A percentile compares a stretch with the other conserved stretches of the same genome.
Conservation (phyloP, 2,888 invertebrate species). For the Euproctis similis region DNA sequence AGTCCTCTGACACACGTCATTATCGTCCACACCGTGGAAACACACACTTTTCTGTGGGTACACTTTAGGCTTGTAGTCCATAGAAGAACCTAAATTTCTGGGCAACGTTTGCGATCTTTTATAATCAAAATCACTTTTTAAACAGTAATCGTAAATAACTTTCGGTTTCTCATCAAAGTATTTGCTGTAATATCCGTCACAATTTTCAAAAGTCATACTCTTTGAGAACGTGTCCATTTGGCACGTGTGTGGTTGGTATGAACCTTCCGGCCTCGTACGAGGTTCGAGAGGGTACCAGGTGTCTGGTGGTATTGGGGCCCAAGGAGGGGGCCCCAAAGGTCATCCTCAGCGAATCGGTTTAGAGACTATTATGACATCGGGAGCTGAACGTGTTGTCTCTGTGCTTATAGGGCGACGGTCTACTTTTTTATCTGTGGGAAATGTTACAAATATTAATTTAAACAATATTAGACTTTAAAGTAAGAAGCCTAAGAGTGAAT, state of each 20-base stretch:
- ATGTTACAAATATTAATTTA: too few species aligned
- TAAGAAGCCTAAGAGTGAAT: too few species aligned
- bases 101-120: slow-evolving; percentile 55
- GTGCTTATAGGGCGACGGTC: slow-evolving; percentile 83
- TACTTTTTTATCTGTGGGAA: slow-evolving; percentile 54
- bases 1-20: slow-evolving; percentile 20
- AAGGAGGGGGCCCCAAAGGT: slow-evolving; percentile 67
- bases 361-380: slow-evolving; percentile 87
- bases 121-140: slow-evolving; percentile 58
- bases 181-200: slow-evolving; percentile 57
- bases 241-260: slow-evolving; percentile 36
- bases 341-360: slow-evolving; percentile 73
- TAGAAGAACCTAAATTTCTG: slow-evolving; percentile 52
- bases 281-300: slow-evolving; percentile 47
- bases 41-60: slow-evolving; percentile 51
- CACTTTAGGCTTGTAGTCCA: slow-evolving; percentile 42
- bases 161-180: slow-evolving; percentile 58
- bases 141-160: slow-evolving; percentile 56
- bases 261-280: slow-evolving; percentile 52
- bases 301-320: slow-evolving; percentile 63
- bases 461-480: too few species aligned
- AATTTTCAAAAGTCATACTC: slow-evolving; percentile 50
- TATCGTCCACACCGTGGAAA: slow-evolving; percentile 48
- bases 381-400: slow-evolving; percentile 91
- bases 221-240: slow-evolving; percentile 39